These are phyloP conservation scores for Listronotus bonariensis DNA, from an alignment of 1,140 invertebrate genomes.

Conservation along the genomic window DNA sequence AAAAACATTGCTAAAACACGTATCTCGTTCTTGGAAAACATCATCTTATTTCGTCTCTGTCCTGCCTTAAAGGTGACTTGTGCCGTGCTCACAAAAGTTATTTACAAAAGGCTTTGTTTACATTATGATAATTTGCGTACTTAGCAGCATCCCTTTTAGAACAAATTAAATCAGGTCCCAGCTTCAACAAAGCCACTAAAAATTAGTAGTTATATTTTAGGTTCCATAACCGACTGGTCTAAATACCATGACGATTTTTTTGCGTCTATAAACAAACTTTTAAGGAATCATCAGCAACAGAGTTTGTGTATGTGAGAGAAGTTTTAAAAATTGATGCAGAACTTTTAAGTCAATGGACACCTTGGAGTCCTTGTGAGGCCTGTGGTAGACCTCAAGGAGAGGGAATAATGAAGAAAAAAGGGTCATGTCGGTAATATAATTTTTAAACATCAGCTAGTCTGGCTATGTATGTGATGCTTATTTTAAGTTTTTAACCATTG, in stretches of 20 bases:
- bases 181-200: too few species aligned
- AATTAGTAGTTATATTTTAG: conserved; percentile 30
- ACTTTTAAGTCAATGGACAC: conserved; percentile 51
- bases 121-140: too few species aligned
- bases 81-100: too few species aligned
- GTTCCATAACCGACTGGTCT: conserved; percentile 58
- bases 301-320: conserved; percentile 47
- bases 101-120: too few species aligned
- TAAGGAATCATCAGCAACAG: conserved; percentile 41
- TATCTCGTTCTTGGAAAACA: too few species aligned
- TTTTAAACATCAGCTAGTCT: too few species aligned
- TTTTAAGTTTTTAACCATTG: too few species aligned
- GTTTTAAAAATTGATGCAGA: conserved; percentile 48
- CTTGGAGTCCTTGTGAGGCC: conserved; percentile 51
- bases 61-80: not conserved
- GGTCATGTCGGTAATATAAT: conserved; percentile 42
- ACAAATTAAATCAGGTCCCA: too few species aligned
- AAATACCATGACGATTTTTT: conserved; percentile 58
- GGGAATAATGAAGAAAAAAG: conserved; percentile 47
- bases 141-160: too few species aligned
- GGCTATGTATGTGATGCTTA: too few species aligned
- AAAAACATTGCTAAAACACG: too few species aligned
- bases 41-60: too few species aligned
- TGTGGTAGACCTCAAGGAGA: conserved; percentile 50
- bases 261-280: conserved; percentile 51